Conservation (phyloP, 2,888 invertebrate genomes). For the Nomada flava region DNA sequence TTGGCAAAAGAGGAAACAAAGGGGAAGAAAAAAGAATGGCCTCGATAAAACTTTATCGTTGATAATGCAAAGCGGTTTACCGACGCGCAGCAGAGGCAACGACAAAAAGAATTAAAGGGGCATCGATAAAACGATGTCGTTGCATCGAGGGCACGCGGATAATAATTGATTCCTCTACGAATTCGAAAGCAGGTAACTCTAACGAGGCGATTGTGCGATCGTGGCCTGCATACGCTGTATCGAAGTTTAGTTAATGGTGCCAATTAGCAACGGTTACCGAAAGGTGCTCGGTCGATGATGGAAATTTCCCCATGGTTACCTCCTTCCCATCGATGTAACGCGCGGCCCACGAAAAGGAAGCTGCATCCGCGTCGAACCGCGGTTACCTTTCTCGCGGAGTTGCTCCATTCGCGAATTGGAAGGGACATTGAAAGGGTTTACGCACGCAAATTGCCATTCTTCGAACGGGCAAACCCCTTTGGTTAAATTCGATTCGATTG, state of each 20-base stretch:
- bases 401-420: constrained; percentile 25
- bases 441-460: constrained; percentile 52
- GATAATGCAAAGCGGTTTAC: constrained; percentile 4
- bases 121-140: background rate
- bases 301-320: constrained; percentile 70
- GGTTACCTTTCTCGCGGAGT: constrained; percentile 10
- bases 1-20: background rate
- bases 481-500: constrained; percentile 50
- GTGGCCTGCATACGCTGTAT: background rate
- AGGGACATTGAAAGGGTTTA: constrained; percentile 39
- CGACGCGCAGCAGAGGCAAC: background rate
- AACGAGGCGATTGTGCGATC: constrained; percentile 28
- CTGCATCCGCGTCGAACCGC: constrained; percentile 24
- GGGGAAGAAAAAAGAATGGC: background rate
- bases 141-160: background rate
- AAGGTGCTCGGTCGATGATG: constrained; percentile 55
- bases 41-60: constrained; percentile 6
- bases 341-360: constrained; percentile 27
- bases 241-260: constrained; percentile 45
- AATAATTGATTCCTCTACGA: constrained; percentile 25
- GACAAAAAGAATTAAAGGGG: background rate
- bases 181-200: constrained; percentile 34
- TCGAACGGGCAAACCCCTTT: constrained; percentile 53
- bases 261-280: constrained; percentile 65
- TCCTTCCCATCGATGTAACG: constrained; percentile 63